Percentiles rank a stretch among this genome's conserved stretches.
Evolutionary conservation across 2,113 vertebrate genomes (phyloP).

Genomic region (Ramphastos sulfuratus): DNA sequence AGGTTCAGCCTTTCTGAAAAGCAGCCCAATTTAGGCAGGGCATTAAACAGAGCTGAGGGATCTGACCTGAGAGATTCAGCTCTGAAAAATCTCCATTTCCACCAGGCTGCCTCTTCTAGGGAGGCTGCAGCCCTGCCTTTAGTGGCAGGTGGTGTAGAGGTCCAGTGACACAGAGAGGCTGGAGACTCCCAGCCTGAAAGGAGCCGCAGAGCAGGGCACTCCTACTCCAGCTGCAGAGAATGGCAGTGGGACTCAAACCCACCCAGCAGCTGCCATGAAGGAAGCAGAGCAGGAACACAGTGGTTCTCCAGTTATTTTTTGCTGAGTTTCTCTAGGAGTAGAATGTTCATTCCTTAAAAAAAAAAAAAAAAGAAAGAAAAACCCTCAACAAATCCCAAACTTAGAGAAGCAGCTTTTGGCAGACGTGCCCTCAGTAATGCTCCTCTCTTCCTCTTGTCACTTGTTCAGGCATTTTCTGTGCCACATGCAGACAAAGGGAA

Average conservation of each 20-base stretch:
- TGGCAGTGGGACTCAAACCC: background rate
- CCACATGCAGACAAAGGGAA: constrained; percentile 6
- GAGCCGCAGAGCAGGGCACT: background rate
- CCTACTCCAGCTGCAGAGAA: background rate
- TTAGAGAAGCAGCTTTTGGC: background rate
- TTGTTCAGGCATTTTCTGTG: background rate
- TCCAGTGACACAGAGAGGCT: fast-evolving
- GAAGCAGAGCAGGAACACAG: background rate
- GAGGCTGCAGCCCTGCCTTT: background rate
- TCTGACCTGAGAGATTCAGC: background rate
- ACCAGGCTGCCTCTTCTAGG: fast-evolving
- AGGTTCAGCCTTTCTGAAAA: background rate
- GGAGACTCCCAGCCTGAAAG: background rate
- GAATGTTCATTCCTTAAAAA: background rate
- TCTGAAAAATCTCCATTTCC: background rate
- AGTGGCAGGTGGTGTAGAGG: fast-evolving
- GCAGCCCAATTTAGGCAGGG: background rate
- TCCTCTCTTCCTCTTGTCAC: background rate
- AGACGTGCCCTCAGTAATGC: background rate
- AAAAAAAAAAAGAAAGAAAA: background rate
- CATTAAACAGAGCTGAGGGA: background rate
- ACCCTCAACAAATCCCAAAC: background rate
- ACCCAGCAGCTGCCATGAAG: background rate
- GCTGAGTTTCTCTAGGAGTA: background rate
- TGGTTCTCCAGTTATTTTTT: background rate